A percentile compares a stretch with the other conserved stretches of the same genome.
These are phyloP conservation scores for Takifugu flavidus DNA, from an alignment of 2,113 vertebrate genomes.

Conservation along the genomic window DNA sequence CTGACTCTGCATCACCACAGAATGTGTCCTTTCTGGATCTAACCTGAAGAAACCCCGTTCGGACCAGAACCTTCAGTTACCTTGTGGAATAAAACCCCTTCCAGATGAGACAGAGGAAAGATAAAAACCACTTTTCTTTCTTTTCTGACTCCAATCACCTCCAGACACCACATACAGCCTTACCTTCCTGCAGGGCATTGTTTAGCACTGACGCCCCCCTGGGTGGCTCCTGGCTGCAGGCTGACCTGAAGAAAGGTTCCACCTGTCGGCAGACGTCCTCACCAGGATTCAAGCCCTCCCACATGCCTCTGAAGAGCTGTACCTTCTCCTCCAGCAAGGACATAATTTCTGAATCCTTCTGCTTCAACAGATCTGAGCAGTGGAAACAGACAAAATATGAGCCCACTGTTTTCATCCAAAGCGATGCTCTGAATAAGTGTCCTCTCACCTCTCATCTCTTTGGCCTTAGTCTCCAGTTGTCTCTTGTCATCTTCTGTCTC, in stretches of 20 bases:
- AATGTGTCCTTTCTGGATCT: too few species aligned
- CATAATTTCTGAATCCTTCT: conserved; percentile 92
- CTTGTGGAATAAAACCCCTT: too few species aligned
- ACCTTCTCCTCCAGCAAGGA: conserved; percentile 88
- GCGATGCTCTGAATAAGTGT: background rate
- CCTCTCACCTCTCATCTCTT: conserved; percentile 87
- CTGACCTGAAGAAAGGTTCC: conserved; percentile 82
- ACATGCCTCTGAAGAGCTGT: conserved; percentile 88
- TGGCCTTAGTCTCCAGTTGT: conserved; percentile 83
- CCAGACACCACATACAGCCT: conserved; percentile 12
- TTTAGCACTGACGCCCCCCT: conserved; percentile 88
- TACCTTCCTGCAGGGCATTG: conserved; percentile 89
- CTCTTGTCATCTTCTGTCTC: conserved; percentile 94
- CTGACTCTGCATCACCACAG: too few species aligned
- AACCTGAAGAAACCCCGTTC: too few species aligned
- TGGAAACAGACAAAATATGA: background rate
- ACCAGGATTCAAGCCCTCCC: conserved; percentile 74
- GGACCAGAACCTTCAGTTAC: too few species aligned
- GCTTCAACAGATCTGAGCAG: conserved; percentile 83
- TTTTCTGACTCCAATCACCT: too few species aligned
- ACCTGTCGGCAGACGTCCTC: conserved; percentile 63
- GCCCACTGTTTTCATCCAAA: conserved; percentile 1
- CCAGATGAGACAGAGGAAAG: too few species aligned
- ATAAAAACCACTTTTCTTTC: too few species aligned
- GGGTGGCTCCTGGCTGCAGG: conserved; percentile 79